Base-by-base conservation (phyloP, 1,140 invertebrate species). In the Dufourea novaeangliae region DNA sequence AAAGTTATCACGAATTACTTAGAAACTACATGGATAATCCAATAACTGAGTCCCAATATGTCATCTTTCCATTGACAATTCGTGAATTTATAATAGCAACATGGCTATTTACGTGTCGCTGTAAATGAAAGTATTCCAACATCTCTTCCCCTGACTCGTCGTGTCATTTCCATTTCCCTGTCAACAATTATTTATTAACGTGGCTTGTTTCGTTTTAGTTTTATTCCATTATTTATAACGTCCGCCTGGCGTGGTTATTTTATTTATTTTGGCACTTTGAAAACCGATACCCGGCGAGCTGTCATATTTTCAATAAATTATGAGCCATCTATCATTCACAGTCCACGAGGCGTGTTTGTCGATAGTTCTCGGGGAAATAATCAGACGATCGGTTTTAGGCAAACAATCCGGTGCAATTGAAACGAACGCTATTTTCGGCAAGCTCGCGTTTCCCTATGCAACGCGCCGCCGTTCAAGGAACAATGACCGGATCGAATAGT, bases 401-500 rank as follows among this genome's bases (percentile, higher is more conserved):
- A 1, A n/a, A 20, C 25, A 20, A 37, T 61, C n/a, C n/a, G n/a
- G 14, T 10, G n/a, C 32, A 14, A 61, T 37, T 6, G 32, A n/a
- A 22, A 37, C 7, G 3, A 14, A 41, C n/a, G n/a, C 20, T 20
- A 41, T 7, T 44, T 32, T 39, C 2, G 27, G 32, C 20, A 4
- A 22, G 25, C n/a, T 5, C 0, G 1, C 12, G 46, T 54, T 56
- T 57, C 2, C 11, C 22, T 27, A 25, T 6, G 12, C 12, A 6
- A 25, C 37, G n/a, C 39, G 5, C n/a, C 39, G 5, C n/a, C 39
- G 50, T 20, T 34, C 50, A n/a, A 41, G 22, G 66, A 70, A 74
- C 75, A 50, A 52, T 66, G 68, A 61, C 46, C 59, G 70, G 34
- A 77, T 77, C 46, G 63, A 80, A 68, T 50, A 44, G 27, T 68